phyloP scores from a whole-genome alignment of 2,797 vertebrate species.

The Rhinogobio ventralis region DNA sequence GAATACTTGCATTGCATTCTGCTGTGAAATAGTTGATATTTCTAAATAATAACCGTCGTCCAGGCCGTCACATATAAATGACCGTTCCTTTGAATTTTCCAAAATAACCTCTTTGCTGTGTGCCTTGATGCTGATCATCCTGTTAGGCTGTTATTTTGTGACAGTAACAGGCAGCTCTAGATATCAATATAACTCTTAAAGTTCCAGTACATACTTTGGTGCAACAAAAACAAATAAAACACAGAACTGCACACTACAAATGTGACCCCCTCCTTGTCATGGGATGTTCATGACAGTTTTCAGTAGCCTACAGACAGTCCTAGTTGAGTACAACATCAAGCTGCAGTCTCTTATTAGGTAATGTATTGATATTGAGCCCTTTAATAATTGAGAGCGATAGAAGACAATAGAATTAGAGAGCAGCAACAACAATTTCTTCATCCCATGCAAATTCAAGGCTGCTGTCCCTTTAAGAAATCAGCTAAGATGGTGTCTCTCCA shows the following conservation, averaged over 20 bases:
- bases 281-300: conserved; percentile 17
- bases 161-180: neutral
- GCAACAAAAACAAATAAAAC: neutral
- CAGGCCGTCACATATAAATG: neutral
- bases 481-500: conserved; percentile 76
- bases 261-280: neutral
- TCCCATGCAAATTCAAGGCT: conserved; percentile 24
- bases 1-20: neutral
- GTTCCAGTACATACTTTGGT: neutral
- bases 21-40: neutral
- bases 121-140: neutral
- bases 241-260: neutral
- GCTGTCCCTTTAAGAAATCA: conserved; percentile 70
- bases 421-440: neutral
- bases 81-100: neutral
- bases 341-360: neutral
- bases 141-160: neutral
- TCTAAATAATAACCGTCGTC: neutral
- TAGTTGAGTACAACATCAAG: too few relatives aligned
- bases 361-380: neutral
- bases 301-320: neutral
- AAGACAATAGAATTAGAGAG: neutral
- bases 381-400: neutral
- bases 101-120: neutral
- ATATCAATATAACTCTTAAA: neutral